Evolutionary conservation across 2,888 invertebrate species (phyloP).

Genomic region (Uropetala carovei): DNA sequence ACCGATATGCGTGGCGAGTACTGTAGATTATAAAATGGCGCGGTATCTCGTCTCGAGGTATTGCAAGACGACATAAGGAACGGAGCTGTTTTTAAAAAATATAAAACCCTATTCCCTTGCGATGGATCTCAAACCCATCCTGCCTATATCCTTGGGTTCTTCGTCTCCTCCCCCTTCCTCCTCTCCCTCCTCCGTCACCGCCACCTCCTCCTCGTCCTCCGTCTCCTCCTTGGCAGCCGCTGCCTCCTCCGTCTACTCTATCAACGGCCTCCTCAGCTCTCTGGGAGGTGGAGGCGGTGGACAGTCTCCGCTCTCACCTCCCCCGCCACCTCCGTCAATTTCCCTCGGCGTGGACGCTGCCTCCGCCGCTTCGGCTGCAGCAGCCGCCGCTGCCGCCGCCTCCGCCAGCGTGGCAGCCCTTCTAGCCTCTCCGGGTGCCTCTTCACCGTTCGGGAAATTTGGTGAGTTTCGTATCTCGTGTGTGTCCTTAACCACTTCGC

Average conservation of each 20-base stretch:
- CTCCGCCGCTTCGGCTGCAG: constrained; percentile 65
- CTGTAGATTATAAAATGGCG: not conserved
- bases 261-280: constrained; percentile 68
- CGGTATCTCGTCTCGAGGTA: not conserved
- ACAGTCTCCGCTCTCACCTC: constrained; percentile 27
- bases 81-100: not conserved
- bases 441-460: constrained; percentile 67
- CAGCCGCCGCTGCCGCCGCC: constrained; percentile 58
- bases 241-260: constrained; percentile 67
- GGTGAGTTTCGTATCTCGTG: not conserved
- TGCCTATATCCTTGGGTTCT: constrained; percentile 56
- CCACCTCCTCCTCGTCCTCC: constrained; percentile 34
- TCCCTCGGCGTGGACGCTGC: constrained; percentile 65
- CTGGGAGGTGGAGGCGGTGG: constrained; percentile 34
- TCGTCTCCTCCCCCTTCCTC: constrained; percentile 42
- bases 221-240: not conserved
- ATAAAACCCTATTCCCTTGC: not conserved
- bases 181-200: constrained; percentile 37
- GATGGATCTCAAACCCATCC: constrained; percentile 57
- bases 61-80: not conserved
- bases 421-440: constrained; percentile 63
- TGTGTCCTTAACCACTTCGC: too few species aligned
- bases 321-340: constrained; percentile 46
- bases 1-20: not conserved
- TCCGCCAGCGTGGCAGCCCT: constrained; percentile 66